Evolutionary conservation across 2,888 invertebrate genomes (phyloP), one percentile per base, ranked within the genome.

Genomic region (Amblyjoppa proteus): DNA sequence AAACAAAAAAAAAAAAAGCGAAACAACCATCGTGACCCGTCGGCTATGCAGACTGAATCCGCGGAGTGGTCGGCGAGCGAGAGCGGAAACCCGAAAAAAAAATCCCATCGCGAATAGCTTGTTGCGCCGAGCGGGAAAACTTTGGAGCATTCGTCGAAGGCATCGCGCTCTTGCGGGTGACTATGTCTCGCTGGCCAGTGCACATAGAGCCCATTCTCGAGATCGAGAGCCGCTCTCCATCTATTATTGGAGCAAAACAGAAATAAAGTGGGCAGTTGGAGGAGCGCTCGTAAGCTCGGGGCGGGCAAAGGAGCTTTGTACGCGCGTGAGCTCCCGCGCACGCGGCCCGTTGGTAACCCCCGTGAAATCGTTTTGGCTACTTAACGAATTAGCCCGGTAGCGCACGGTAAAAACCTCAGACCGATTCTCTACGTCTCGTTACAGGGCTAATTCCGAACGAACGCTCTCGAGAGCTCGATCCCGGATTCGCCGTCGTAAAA

Each of bases 191-290:
- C 28, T 61, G 13, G 28, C 31, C 58, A 31, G 25, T 20, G 78
- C 61, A 75, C 84, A 70, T 58, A 78, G 45, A 49, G 71, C 64
- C 73, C 70, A 78, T 81, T 85, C 81, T 74, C 84, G 79, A 81
- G 76, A 82, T 85, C 82, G 85, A 82, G 85, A 85, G 83, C 82
- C 38, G 69, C 71, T 76, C 85, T 87, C 90, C 90, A 91, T 90
- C 90, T 91, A 91, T 91, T 91, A 91, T 89, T 91, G 91, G 91
- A 91, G 88, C 91, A 89, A 91, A 90, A 90, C 89, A 91, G 90
- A 91, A 91, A 91, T 91, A 91, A 91, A 91, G 90, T 90, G 89
- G 90, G 87, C 89, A 89, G 89, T 83, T 80, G 85, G 82, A 70
- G 79, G 28, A 79, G 79, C 64, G 71, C 75, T 56, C 51, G 75